phyloP scores from a whole-genome alignment of 2,797 vertebrate species.

The Enteromius viviparus region DNA sequence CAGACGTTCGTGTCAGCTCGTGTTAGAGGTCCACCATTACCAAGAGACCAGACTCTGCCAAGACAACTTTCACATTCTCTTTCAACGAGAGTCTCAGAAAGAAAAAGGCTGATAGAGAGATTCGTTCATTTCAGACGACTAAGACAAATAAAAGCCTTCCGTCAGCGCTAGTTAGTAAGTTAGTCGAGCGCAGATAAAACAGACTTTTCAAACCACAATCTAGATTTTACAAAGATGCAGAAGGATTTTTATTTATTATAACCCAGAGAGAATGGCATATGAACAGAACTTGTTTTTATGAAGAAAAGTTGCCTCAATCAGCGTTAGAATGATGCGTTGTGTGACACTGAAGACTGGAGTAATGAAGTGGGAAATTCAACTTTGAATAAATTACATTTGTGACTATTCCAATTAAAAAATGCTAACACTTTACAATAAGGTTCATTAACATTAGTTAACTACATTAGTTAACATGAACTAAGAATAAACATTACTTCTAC shows the following conservation, averaged over 20 bases:
- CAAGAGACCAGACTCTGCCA: slow-evolving; percentile 11
- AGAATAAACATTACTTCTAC: no score
- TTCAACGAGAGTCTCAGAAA: background rate
- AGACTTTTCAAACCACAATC: background rate
- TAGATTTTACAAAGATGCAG: background rate
- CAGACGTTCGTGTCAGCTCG: background rate
- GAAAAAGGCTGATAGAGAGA: background rate
- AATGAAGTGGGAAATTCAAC: background rate
- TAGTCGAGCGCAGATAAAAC: background rate
- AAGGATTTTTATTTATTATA: background rate
- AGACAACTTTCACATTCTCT: slow-evolving; percentile 1
- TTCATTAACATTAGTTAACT: no score
- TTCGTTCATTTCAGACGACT: background rate
- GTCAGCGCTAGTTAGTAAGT: background rate
- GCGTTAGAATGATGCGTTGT: background rate
- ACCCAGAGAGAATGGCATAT: background rate
- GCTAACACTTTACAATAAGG: no score
- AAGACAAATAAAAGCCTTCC: background rate
- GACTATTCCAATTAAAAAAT: background rate
- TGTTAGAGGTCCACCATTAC: background rate
- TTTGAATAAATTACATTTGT: background rate
- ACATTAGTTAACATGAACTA: no score
- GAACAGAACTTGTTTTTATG: background rate
- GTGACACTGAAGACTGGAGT: background rate
- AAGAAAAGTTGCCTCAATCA: background rate